Conservation (phyloP, 2,888 invertebrate species). For the Isotomurus palustris region DNA sequence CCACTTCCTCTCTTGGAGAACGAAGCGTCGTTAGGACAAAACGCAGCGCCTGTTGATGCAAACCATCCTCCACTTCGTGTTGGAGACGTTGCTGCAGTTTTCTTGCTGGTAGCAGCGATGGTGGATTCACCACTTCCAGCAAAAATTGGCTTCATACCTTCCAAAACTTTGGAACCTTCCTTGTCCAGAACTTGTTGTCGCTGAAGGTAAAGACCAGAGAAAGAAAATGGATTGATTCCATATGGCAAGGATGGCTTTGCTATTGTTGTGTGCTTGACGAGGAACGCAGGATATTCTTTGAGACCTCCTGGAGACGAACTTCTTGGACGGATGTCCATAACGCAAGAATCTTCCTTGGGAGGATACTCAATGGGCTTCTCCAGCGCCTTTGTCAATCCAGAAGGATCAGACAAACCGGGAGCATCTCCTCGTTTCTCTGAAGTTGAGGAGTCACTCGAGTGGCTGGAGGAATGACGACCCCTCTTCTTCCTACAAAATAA, state of each 20-base stretch:
- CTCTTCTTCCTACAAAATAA: neutral
- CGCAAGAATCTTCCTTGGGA: neutral
- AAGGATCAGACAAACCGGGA: too few relatives aligned
- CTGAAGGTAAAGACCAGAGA: slow-evolving; percentile 41
- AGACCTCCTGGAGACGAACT: slow-evolving; percentile 25
- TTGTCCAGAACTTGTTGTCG: slow-evolving; percentile 33
- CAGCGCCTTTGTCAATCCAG: slow-evolving; percentile 24
- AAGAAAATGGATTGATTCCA: slow-evolving; percentile 35
- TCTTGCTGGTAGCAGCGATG: slow-evolving; percentile 16
- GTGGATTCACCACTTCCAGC: too few relatives aligned
- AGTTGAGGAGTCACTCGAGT: slow-evolving; percentile 14
- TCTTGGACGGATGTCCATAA: slow-evolving; percentile 19
- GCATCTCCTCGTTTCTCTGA: too few relatives aligned
- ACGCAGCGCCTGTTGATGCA: slow-evolving; percentile 34
- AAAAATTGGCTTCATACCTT: slow-evolving; percentile 35
- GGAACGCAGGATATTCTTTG: slow-evolving; percentile 27
- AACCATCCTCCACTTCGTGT: slow-evolving; percentile 44
- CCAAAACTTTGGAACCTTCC: slow-evolving; percentile 37
- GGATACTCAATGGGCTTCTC: slow-evolving; percentile 14
- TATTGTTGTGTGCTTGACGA: slow-evolving; percentile 29
- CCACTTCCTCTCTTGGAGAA: too few relatives aligned
- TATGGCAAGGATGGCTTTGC: slow-evolving; percentile 32
- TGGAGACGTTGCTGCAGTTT: slow-evolving; percentile 26
- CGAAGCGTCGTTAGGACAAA: slow-evolving; percentile 45
- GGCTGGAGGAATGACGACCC: slow-evolving; percentile 13